phyloP scores from a whole-genome alignment of 2,113 vertebrate genomes.

The Solea solea region DNA sequence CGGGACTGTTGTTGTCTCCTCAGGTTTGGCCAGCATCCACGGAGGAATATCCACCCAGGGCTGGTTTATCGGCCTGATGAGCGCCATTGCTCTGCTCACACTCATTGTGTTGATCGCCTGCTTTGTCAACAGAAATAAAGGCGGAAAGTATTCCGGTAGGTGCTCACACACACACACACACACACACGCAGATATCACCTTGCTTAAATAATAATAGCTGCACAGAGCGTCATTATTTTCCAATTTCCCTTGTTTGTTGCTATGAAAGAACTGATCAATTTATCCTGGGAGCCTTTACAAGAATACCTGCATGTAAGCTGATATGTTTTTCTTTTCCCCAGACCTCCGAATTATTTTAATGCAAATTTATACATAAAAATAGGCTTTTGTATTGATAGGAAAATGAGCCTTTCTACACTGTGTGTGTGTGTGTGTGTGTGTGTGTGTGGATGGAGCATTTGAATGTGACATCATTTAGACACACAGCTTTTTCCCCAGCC shows the following conservation, averaged over 20 bases:
- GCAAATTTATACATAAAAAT: conserved; percentile 56
- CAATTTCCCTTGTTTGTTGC: conserved; percentile 45
- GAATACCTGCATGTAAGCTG: conserved; percentile 23
- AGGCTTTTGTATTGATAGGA: conserved; percentile 27
- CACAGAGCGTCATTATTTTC: conserved; percentile 52
- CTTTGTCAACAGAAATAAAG: conserved; percentile 96
- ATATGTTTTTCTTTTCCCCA: background rate
- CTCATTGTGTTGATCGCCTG: conserved; percentile 90
- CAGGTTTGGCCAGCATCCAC: conserved; percentile 90
- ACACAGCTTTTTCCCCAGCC: conserved; percentile 16
- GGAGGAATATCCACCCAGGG: conserved; percentile 92
- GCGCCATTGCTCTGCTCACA: conserved; percentile 92
- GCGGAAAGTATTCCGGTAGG: conserved; percentile 97
- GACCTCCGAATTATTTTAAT: conserved; percentile 42
- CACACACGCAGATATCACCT: conserved; percentile 6
- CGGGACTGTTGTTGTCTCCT: conserved; percentile 43
- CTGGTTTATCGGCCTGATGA: conserved; percentile 98
- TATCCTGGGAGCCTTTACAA: conserved; percentile 35
- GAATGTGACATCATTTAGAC: conserved; percentile 51
- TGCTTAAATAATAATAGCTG: conserved; percentile 56
- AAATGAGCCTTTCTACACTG: conserved; percentile 44
- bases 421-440: conserved; percentile 16
- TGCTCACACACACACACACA: conserved; percentile 30
- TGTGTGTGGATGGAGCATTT: conserved; percentile 36
- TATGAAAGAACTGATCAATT: conserved; percentile 51